Percentiles rank a stretch among this genome's conserved stretches.
Evolutionary conservation across 2,888 invertebrate species (phyloP).

Genomic region (Drosophila buzzatii): DNA sequence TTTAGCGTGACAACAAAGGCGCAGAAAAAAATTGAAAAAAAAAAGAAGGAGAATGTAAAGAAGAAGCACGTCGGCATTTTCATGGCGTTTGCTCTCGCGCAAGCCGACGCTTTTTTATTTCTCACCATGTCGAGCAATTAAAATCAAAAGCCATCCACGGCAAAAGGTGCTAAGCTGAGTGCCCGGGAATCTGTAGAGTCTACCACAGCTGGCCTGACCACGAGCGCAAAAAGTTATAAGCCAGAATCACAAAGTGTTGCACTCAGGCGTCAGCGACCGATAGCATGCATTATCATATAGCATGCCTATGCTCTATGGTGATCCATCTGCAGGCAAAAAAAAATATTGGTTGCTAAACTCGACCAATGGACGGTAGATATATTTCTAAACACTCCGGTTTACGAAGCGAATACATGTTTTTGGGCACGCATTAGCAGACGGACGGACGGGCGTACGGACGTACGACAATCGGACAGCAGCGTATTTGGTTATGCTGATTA

Average conservation of each 20-base stretch:
- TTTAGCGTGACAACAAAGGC: conserved; percentile 67
- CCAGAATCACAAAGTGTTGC: neutral
- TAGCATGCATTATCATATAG: too few relatives aligned
- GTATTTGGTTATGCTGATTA: too few relatives aligned
- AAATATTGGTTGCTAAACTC: too few relatives aligned
- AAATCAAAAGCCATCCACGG: conserved; percentile 28
- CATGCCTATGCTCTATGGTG: too few relatives aligned
- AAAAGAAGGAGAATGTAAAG: neutral
- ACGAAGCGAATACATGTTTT: too few relatives aligned
- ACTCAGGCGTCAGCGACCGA: neutral
- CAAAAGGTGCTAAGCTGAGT: neutral
- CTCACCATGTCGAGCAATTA: conserved; percentile 29
- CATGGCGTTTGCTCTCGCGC: conserved; percentile 3
- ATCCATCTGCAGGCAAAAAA: too few relatives aligned
- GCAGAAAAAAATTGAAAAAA: conserved; percentile 2
- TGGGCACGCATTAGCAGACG: too few relatives aligned
- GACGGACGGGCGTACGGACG: too few relatives aligned
- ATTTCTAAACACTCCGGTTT: too few relatives aligned
- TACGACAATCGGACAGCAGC: too few relatives aligned
- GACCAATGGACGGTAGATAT: too few relatives aligned
- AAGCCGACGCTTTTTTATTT: conserved; percentile 9
- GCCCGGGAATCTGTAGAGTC: neutral
- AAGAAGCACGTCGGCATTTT: conserved; percentile 11
- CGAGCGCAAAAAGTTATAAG: neutral
- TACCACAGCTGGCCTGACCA: neutral